A percentile compares a stretch with the other conserved stretches of the same genome.
Evolutionary conservation across 2,797 vertebrate genomes (phyloP).

Genomic region (Cottoperca gobio): DNA sequence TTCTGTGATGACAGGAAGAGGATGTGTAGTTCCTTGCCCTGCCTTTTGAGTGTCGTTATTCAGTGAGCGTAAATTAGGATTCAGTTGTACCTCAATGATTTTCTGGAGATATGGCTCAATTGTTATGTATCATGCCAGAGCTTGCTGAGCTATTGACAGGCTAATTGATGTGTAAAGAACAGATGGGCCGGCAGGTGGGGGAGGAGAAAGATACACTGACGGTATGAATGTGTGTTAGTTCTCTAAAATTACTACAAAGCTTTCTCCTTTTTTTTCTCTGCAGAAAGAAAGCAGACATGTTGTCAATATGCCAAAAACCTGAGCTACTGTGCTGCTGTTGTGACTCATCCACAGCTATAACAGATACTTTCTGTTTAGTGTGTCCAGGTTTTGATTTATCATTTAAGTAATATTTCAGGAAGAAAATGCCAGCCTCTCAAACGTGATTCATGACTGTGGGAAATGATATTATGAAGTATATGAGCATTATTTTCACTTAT

Average conservation of each 20-base stretch:
- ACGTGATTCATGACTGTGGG: not conserved
- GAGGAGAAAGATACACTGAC: constrained; percentile 16
- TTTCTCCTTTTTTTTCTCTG: constrained; percentile 21
- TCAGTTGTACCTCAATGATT: constrained; percentile 12
- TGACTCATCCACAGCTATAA: constrained; percentile 21
- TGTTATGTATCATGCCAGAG: constrained; percentile 36
- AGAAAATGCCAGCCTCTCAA: not conserved
- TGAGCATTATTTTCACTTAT: not conserved
- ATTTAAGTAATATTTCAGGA: not conserved
- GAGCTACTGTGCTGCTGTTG: not conserved
- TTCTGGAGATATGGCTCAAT: constrained; percentile 28
- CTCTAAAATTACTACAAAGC: constrained; percentile 58
- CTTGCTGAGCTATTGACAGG: constrained; percentile 61
- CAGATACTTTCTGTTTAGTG: not conserved
- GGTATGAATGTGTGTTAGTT: constrained; percentile 39
- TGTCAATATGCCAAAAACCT: constrained; percentile 44
- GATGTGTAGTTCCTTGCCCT: constrained; percentile 34
- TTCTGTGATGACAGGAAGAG: constrained; percentile 57
- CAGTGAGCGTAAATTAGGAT: constrained; percentile 17
- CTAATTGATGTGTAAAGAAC: constrained; percentile 75
- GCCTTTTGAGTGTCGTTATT: constrained; percentile 10
- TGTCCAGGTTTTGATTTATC: not conserved
- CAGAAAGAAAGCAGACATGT: constrained; percentile 22
- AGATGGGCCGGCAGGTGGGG: constrained; percentile 73
- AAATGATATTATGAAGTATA: not conserved